These are phyloP conservation scores for Deroplatys truncata DNA, from an alignment of 2,888 invertebrate genomes.

Conservation along the genomic window DNA sequence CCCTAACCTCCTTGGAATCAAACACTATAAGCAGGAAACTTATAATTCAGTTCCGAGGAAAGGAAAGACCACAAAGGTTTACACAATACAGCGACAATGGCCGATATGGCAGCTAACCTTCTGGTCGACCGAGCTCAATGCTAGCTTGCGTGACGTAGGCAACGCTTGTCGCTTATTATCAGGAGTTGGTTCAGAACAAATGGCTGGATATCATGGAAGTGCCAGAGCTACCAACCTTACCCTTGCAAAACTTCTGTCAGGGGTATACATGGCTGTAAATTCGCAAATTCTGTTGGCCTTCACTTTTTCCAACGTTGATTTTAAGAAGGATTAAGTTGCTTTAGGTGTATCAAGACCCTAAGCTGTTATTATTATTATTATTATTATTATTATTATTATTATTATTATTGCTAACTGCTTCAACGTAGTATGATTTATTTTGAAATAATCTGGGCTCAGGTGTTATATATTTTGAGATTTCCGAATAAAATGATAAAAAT, in stretches of 20 bases:
- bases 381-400: too few species aligned
- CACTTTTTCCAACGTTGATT: neutral
- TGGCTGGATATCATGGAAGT: neutral
- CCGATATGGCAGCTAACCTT: neutral
- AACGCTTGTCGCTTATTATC: neutral
- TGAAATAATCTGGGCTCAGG: too few species aligned
- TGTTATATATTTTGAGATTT: too few species aligned
- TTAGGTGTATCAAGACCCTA: too few species aligned
- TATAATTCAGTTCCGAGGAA: too few species aligned
- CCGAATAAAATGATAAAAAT: too few species aligned
- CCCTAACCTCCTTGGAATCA: too few species aligned
- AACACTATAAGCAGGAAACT: too few species aligned
- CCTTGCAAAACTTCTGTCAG: neutral
- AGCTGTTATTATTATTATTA: too few species aligned
- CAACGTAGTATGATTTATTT: too few species aligned
- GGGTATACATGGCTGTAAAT: neutral
- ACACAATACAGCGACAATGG: neutral
- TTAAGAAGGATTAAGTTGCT: too few species aligned
- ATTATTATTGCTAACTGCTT: too few species aligned
- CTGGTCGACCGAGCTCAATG: neutral
- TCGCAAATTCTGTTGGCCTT: neutral
- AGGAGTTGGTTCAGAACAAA: neutral
- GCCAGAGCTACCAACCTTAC: neutral
- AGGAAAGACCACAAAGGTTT: neutral
- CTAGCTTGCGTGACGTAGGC: neutral